Evolutionary conservation across 2,113 vertebrate species (phyloP).

Genomic region (Phalacrocorax brasilianus): DNA sequence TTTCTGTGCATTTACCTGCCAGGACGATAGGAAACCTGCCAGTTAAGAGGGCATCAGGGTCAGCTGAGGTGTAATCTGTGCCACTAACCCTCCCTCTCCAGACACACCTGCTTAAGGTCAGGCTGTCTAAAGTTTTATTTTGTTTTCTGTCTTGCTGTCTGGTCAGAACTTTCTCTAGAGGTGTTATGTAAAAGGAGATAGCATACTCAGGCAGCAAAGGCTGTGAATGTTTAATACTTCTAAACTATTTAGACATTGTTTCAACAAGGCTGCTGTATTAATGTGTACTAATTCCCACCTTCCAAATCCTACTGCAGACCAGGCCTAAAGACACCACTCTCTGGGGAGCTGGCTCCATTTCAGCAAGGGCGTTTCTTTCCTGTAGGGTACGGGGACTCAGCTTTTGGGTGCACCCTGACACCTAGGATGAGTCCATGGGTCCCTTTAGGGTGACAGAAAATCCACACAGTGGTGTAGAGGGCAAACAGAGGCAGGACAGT

Average conservation of each 20-base stretch:
- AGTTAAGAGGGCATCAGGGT: neutral
- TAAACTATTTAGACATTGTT: neutral
- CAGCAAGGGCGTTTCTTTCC: neutral
- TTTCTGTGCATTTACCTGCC: neutral
- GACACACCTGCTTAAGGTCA: neutral
- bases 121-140: neutral
- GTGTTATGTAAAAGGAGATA: neutral
- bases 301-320: neutral
- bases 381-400: accelerated
- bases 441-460: neutral
- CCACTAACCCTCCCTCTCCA: neutral
- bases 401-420: neutral
- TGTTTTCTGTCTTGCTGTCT: neutral
- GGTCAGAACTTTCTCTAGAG: neutral
- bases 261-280: neutral
- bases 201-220: neutral
- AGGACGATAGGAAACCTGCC: neutral
- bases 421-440: accelerated
- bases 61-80: neutral
- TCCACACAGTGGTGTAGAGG: accelerated
- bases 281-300: neutral
- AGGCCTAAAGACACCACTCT: neutral
- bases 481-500: neutral
- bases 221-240: neutral
- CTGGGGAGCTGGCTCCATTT: accelerated